Percentiles rank a stretch among this genome's conserved stretches.
Evolutionary conservation across 2,888 invertebrate species (phyloP).

Genomic region (Stenodema calcarata): DNA sequence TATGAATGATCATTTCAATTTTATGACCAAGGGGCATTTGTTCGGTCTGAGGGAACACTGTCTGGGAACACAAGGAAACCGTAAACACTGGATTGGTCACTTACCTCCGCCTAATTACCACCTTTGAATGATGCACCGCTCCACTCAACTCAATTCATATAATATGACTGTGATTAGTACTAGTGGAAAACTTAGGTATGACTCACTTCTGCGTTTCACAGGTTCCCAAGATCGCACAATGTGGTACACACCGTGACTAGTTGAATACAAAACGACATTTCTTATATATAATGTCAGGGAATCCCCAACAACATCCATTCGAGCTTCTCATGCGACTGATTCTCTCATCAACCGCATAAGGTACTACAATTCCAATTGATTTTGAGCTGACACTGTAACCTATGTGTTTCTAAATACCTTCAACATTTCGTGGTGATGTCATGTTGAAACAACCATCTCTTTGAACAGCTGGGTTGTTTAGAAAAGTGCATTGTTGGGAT

Average conservation of each 20-base stretch:
- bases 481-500: too few species aligned
- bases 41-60: too few species aligned
- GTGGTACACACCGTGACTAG: not conserved
- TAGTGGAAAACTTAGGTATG: not conserved
- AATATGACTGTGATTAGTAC: not conserved
- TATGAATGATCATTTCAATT: too few species aligned
- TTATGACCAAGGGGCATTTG: too few species aligned
- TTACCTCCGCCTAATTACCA: not conserved
- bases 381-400: too few species aligned
- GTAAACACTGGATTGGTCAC: not conserved
- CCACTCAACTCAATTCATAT: not conserved
- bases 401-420: too few species aligned
- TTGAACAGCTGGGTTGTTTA: too few species aligned
- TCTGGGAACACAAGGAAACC: not conserved
- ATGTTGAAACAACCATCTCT: too few species aligned
- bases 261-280: not conserved
- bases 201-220: not conserved
- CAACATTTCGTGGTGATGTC: too few species aligned
- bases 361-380: too few species aligned
- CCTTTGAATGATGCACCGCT: not conserved
- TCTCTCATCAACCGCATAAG: too few species aligned
- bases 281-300: not conserved
- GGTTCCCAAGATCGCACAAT: not conserved
- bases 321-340: not conserved
- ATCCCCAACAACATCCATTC: not conserved